Conservation (phyloP, 1,140 invertebrate species). For the Drosophila takahashii region DNA sequence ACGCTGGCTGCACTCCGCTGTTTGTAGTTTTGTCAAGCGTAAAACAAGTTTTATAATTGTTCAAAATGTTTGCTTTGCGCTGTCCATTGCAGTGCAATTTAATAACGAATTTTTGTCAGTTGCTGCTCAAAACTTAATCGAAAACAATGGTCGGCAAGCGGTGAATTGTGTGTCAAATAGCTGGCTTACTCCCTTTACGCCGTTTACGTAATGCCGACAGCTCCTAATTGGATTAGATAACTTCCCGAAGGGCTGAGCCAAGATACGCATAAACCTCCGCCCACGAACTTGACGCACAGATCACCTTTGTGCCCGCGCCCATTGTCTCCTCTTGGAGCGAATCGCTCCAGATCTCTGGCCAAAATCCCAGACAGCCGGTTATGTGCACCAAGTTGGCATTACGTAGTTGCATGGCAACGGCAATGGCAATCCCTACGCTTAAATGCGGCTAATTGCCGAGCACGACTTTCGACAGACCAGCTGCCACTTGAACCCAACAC, state of each 20-base stretch:
- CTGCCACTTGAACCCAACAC: constrained; percentile 66
- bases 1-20: constrained; percentile 72
- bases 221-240: constrained; percentile 81
- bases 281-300: constrained; percentile 54
- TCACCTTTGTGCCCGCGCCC: constrained; percentile 29
- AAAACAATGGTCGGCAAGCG: constrained; percentile 53
- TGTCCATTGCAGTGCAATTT: constrained; percentile 75
- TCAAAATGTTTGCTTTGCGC: constrained; percentile 75
- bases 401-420: constrained; percentile 50
- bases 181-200: constrained; percentile 23
- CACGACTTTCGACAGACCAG: constrained; percentile 74
- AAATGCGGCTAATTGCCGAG: constrained; percentile 70
- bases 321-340: constrained; percentile 46
- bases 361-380: constrained; percentile 51
- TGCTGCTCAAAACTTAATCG: constrained; percentile 78
- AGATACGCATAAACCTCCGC: constrained; percentile 14
- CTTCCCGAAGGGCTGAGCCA: constrained; percentile 72
- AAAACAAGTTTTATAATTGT: constrained; percentile 83
- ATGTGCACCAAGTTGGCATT: constrained; percentile 62
- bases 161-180: constrained; percentile 49
- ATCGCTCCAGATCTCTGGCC: constrained; percentile 54
- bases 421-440: constrained; percentile 49
- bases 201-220: constrained; percentile 68
- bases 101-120: constrained; percentile 82
- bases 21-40: constrained; percentile 75